Percentiles rank a stretch among this genome's conserved stretches.
These are phyloP conservation scores for Aptenodytes patagonicus DNA, from an alignment of 2,113 vertebrate genomes.

Conservation along the genomic window DNA sequence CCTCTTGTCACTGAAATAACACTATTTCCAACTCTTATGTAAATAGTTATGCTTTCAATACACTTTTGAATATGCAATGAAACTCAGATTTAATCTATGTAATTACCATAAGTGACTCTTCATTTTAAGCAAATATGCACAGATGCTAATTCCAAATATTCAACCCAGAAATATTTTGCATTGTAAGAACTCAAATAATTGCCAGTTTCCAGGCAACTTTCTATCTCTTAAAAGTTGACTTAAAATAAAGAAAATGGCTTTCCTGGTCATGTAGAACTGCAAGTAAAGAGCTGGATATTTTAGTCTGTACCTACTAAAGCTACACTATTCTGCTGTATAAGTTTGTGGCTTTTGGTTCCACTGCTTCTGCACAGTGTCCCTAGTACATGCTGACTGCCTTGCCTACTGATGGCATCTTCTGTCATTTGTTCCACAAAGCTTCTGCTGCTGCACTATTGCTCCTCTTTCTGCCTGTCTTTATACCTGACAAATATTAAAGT, in stretches of 20 bases:
- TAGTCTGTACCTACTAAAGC: constrained; percentile 9
- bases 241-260: neutral
- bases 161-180: neutral
- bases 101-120: neutral
- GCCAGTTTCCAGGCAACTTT: neutral
- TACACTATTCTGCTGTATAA: constrained; percentile 16
- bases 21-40: neutral
- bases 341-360: constrained; percentile 67
- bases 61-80: neutral
- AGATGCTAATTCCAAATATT: neutral
- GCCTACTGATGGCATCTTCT: constrained; percentile 34
- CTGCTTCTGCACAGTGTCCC: constrained; percentile 67
- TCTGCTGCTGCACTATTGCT: constrained; percentile 53
- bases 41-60: neutral
- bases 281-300: constrained; percentile 48
- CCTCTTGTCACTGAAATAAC: neutral
- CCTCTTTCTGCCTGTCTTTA: neutral
- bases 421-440: constrained; percentile 65
- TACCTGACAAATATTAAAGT: neutral
- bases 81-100: neutral
- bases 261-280: constrained; percentile 48
- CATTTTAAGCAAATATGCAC: neutral
- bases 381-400: constrained; percentile 47
- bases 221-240: neutral
- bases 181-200: neutral